Evolutionary conservation across 2,113 vertebrate genomes (phyloP), one percentile per base, ranked within the genome.

Genomic region (Jaculus jaculus): DNA sequence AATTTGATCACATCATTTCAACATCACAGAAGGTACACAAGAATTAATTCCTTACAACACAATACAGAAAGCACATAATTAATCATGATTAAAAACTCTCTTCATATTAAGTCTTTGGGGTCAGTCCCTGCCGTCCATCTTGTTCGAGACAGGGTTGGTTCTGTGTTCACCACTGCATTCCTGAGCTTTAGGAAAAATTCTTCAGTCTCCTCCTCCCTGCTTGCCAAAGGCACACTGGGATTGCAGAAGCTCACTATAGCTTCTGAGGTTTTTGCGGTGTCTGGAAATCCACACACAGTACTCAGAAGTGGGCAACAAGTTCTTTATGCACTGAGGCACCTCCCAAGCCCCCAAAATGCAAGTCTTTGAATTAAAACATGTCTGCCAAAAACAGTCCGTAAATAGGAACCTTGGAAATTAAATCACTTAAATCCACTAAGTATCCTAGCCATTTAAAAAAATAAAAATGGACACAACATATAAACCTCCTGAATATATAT

Each of bases 281-380:
- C 54, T 54, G 54, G 15, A 12, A 54, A 54, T 54, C 54, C 54
- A 12, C 54, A 54, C 54, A 15, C 54, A 54, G 54, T 54, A 54
- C 54, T 54, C 54, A 54, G 54, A 54, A 12, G 15, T 54, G 54
- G 54, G 15, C 54, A 54, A 54, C 54, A 54, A 54, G 11, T 54
- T 47, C 42, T 47, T 47, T 47, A 47, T 47, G 42, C 8, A 47
- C 54, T 54, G 54, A 54, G 54, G 2, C 54, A 54, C 23, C 61
- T 24, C 61, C 18, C 61, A 3, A 84, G 42, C 42, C 42, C 42
- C 42, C 42, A 87, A 88, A 89, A 72, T n/a, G n/a, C 32, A 92
- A 88, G 91, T 77, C 71, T 94, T 84, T 74, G 23, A 96, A 80
- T 42, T 95, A 73, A 84, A 95, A 80, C 1, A 58, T 16, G 15